Base-by-base conservation (phyloP, 1,140 invertebrate species). In the Propsilocerus akamusi region DNA sequence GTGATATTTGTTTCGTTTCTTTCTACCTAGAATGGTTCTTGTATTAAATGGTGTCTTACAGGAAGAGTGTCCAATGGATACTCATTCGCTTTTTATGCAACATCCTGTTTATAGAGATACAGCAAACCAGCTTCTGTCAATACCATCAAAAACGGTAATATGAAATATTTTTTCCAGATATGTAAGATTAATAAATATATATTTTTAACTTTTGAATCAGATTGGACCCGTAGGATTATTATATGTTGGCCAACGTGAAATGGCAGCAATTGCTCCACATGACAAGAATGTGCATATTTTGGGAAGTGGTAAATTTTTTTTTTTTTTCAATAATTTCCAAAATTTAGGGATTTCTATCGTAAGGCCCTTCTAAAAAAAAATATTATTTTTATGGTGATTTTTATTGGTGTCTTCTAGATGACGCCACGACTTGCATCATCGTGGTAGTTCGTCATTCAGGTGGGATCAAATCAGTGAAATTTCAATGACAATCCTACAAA, bases 371-470 rank as follows among this genome's bases (percentile, higher is more conserved):
- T n/a, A n/a, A n/a, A n/a, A n/a, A n/a, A n/a, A n/a, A n/a, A n/a
- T n/a, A n/a, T n/a, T n/a, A n/a, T n/a, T n/a, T n/a, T n/a, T n/a
- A n/a, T n/a, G n/a, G n/a, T n/a, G n/a, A n/a, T n/a, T n/a, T n/a
- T n/a, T n/a, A n/a, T n/a, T n/a, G n/a, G n/a, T n/a, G n/a, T n/a
- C n/a, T n/a, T n/a, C 86, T 90, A 52, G 92, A 96, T 64, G 91
- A 95, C 71, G 81, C 84, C 54, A 95, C 92, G 54, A 94, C 90
- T 49, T 96, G 90, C 69, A 82, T 91, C 59, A 90, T 91, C 59
- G 80, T 89, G 46, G 77, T 95, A 49, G 74, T 95, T 25, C 77
- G 87, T 63, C 87, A 94, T 76, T 85, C 90, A 63, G 86, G 90
- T 94, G 68, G 77, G 73, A 64, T 30, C 48, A 46, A 7, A 6